Evolutionary conservation across 2,888 invertebrate genomes (phyloP), one percentile per base, ranked within the genome.

Genomic region (Gisinianus flammeolus): DNA sequence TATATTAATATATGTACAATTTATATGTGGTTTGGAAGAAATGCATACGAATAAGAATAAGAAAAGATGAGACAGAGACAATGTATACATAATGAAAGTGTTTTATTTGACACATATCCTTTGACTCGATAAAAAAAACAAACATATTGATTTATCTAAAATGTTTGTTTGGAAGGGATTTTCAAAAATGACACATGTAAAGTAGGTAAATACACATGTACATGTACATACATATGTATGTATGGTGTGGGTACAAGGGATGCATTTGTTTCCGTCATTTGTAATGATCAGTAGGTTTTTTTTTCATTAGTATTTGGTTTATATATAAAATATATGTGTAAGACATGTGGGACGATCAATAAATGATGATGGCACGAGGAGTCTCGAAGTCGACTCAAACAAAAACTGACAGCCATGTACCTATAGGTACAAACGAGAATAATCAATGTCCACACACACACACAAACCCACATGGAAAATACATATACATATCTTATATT

Each of bases 301-400:
- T 35, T 44, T 44, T 6, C 44, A 44, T 44, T 2, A 44, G 12
- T 44, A 6, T 44, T 16, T 6, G 44, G 44, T 2, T 16, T 12
- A 44, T 16, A 6, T 12, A 44, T 16, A 44, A 44, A 19, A 44
- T 16, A 6, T 12, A 44, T 16, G 19, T 16, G 54, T 28, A 35
- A 64, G 44, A 74, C 66, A 74, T 76, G 67, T 68, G 35, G 77
- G 77, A 35, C 77, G 67, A 77, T 77, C 77, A 71, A 77, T 77
- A 77, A 58, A 52, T 71, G 77, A 77, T 71, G 77, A 77, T 72
- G 77, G 77, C 66, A 77, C 77, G 70, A 64, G 12, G 30, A 62
- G 71, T 71, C 66, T 62, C 77, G 26, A 31, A 30, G 72, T 58
- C 2, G 28, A 58, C 1, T 26, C 19, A 24, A 58, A 62, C 24